phyloP scores from a whole-genome alignment of 2,888 invertebrate species.

The Ecdyonurus torrentis region DNA sequence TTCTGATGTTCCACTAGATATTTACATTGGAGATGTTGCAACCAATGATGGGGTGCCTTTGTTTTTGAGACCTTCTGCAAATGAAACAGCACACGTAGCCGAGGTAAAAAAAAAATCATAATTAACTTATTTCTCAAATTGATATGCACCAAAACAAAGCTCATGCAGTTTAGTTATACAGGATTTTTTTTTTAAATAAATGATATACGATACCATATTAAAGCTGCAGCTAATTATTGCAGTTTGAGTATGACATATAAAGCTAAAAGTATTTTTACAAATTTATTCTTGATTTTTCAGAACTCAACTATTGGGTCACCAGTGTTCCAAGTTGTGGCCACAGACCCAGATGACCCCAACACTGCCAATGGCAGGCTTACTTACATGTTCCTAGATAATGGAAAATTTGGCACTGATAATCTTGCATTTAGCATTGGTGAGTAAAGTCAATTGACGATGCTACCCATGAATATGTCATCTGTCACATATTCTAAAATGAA shows the following conservation, averaged over 20 bases:
- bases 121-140: no score
- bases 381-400: slow-evolving; percentile 53
- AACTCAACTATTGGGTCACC: slow-evolving; percentile 54
- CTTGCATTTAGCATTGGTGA: slow-evolving; percentile 42
- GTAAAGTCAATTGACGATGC: no score
- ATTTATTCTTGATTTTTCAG: slow-evolving; percentile 26
- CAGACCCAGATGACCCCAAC: slow-evolving; percentile 60
- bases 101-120: slow-evolving; percentile 44
- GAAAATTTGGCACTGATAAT: slow-evolving; percentile 36
- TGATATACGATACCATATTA: not conserved
- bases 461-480: no score
- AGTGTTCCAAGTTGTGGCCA: slow-evolving; percentile 59
- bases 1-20: slow-evolving; percentile 40
- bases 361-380: slow-evolving; percentile 55
- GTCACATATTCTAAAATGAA: no score
- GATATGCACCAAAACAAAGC: no score
- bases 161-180: no score
- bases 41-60: slow-evolving; percentile 65
- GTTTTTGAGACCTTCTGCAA: slow-evolving; percentile 49
- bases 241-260: no score
- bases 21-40: slow-evolving; percentile 63
- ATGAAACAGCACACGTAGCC: slow-evolving; percentile 48
- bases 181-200: not conserved
- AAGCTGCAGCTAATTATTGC: not conserved
- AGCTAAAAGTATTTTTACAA: no score